Evolutionary conservation across 2,888 invertebrate genomes (phyloP), one percentile per base, ranked within the genome.

Genomic region (Melieria crassipennis): DNA sequence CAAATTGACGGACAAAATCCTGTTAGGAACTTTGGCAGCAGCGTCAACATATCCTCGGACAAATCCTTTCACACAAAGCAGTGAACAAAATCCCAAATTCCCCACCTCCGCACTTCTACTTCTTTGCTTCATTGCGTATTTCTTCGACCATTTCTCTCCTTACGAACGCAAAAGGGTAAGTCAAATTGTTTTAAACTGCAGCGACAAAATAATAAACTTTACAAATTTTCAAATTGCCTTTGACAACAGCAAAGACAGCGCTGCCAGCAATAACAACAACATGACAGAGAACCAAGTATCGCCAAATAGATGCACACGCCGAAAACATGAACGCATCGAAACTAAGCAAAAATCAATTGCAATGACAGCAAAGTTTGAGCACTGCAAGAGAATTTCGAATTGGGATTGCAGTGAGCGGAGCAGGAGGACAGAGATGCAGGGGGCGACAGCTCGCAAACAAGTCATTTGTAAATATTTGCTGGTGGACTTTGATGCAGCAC

Each of bases 101-200:
- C 30, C 30, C 30, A 30, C 3, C 30, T 30, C 30, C 2, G 30
- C 30, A 30, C 30, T 3, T 2, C 30, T 30, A 1, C 2, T 30
- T 30, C 30, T 3, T 3, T 3, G 30, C 30, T 30, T 30, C 30
- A 3, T 3, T 1, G 30, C 30, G 30, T 30, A 30, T 30, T 30
- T 66, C 60, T 30, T 58, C 48, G 48, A 58, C 43, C 9, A 66
- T 43, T 48, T 16, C 42, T 30, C 57, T 13, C n/a, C 43, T 43
- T 48, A 47, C 60, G 48, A 11, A 56, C 10, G 7, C 48, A 30
- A 30, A 30, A 30, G 30, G 30, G 30, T 30, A 42, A 48, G 30
- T 58, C 58, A 69, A 69, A 62, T 69, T 69, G 68, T 69, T 69
- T 69, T 62, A 69, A 69, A 69, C 68, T 69, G 45, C 68, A 62